Evolutionary conservation across 2,113 vertebrate species (phyloP).

Genomic region (Theropithecus gelada): DNA sequence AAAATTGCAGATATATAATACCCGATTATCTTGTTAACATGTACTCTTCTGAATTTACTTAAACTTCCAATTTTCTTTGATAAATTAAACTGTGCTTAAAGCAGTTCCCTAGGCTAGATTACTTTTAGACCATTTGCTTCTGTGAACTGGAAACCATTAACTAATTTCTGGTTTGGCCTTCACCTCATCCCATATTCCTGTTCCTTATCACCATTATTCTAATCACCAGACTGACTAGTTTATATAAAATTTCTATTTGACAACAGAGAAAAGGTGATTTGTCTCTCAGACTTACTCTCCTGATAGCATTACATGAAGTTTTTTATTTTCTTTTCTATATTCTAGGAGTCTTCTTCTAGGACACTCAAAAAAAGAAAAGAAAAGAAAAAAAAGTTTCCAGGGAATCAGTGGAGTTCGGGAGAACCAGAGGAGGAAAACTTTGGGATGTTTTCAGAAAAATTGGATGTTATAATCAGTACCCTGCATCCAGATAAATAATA

Average conservation of each 20-base stretch:
- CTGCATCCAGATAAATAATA: not conserved
- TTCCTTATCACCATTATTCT: not conserved
- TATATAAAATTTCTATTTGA: not conserved
- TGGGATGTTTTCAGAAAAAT: not conserved
- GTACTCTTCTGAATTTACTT: not conserved
- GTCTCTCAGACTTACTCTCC: not conserved
- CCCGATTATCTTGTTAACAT: not conserved
- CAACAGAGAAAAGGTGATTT: not conserved
- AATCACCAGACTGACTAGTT: not conserved
- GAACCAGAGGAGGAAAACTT: not conserved
- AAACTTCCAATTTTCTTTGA: not conserved
- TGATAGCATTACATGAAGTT: not conserved
- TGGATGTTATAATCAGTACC: not conserved
- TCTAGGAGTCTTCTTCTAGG: not conserved
- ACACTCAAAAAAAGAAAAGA: not conserved
- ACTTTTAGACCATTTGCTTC: not conserved
- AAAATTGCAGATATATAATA: not conserved
- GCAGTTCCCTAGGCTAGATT: not conserved
- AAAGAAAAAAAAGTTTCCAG: not conserved
- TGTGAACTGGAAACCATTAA: not conserved
- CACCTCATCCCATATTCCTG: not conserved
- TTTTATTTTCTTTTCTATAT: not conserved
- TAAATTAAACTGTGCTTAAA: not conserved
- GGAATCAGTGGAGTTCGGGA: not conserved
- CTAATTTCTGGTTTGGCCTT: rapidly evolving